Percentiles rank a stretch among this genome's conserved stretches.
Conservation (phyloP, 2,797 vertebrate species). For the Sebastes itinus region DNA sequence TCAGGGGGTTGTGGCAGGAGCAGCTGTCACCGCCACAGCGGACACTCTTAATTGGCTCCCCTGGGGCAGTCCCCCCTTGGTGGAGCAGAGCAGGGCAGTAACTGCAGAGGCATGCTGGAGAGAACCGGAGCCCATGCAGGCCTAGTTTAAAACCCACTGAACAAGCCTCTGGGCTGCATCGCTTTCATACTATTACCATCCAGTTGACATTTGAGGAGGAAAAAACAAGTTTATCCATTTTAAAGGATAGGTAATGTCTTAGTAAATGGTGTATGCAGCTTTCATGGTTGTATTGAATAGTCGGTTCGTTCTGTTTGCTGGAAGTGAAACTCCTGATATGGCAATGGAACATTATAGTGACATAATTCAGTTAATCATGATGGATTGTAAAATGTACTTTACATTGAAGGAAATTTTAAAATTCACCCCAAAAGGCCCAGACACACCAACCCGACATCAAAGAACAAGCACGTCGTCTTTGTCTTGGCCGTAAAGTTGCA, state of each 20-base stretch:
- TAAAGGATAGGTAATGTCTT: neutral
- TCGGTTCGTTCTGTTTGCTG: neutral
- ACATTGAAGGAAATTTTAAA: no score
- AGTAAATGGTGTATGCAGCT: neutral
- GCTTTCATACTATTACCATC: neutral
- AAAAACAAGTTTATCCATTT: neutral
- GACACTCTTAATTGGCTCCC: constrained; percentile 76
- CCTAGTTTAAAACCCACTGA: constrained; percentile 31
- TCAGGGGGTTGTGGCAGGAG: constrained; percentile 40
- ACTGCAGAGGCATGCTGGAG: constrained; percentile 33
- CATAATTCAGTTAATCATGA: neutral
- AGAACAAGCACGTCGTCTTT: no score
- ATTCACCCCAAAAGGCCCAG: no score
- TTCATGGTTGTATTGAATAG: neutral
- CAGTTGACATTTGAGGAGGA: neutral
- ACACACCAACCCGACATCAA: no score
- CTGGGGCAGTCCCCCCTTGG: constrained; percentile 39
- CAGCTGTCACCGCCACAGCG: constrained; percentile 64
- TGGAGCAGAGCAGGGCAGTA: constrained; percentile 46
- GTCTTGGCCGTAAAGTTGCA: accelerated
- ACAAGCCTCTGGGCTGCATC: neutral
- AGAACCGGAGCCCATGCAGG: constrained; percentile 23
- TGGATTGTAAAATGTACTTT: no score
- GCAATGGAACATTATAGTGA: no score
- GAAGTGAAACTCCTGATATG: neutral